phyloP scores from a whole-genome alignment of 2,113 vertebrate genomes.

The Tretioscincus oriximinensis region DNA sequence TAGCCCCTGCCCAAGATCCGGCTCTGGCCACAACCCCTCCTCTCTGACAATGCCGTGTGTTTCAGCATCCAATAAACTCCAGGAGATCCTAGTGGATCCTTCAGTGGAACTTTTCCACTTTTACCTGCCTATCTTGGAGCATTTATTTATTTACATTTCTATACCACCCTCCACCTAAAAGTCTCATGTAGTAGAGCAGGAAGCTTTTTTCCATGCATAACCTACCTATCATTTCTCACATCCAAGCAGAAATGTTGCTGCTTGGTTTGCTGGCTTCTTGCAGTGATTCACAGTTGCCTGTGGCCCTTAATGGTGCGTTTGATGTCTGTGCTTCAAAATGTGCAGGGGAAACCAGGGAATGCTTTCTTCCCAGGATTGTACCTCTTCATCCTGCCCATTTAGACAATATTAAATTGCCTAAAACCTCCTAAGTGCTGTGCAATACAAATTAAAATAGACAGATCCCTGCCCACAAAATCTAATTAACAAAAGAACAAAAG shows the following conservation, averaged over 20 bases:
- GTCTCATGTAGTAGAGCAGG: too few species aligned
- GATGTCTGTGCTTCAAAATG: not conserved
- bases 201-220: not conserved
- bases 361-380: not conserved
- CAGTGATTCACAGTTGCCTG: not conserved
- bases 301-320: not conserved
- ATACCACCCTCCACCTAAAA: too few species aligned
- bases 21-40: too few species aligned
- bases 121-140: too few species aligned
- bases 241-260: not conserved
- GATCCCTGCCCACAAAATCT: constrained; percentile 9
- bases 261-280: not conserved
- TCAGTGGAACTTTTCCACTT: too few species aligned
- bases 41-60: too few species aligned
- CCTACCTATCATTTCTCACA: not conserved
- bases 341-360: not conserved
- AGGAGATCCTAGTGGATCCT: too few species aligned
- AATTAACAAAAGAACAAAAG: constrained; percentile 21
- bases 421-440: not conserved
- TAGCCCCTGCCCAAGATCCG: too few species aligned
- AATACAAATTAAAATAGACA: not conserved
- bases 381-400: not conserved
- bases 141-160: too few species aligned
- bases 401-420: not conserved
- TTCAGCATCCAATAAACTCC: too few species aligned